These are phyloP conservation scores for Moxostoma hubbsi DNA, from an alignment of 2,797 vertebrate species.

Conservation along the genomic window DNA sequence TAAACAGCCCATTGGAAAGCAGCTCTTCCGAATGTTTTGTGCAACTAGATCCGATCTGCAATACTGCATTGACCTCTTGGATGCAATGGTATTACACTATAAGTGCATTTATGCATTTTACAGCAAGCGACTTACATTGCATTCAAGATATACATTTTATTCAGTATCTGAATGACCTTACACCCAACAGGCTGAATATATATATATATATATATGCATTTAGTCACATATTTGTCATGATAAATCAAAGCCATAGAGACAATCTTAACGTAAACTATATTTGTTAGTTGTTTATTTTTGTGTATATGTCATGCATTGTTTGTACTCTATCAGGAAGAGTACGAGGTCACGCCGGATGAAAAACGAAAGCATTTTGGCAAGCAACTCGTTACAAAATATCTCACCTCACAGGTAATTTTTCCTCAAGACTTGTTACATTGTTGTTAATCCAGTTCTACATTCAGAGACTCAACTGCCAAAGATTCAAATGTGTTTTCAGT, in stretches of 20 bases:
- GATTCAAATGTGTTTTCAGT: too few relatives aligned
- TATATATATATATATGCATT: too few relatives aligned
- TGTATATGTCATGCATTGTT: neutral
- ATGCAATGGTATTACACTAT: constrained; percentile 75
- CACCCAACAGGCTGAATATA: too few relatives aligned
- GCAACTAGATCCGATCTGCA: constrained; percentile 72
- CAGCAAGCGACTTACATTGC: too few relatives aligned
- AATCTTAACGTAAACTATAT: too few relatives aligned
- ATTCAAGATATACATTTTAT: too few relatives aligned
- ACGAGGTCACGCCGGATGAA: constrained; percentile 76
- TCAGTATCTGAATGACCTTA: too few relatives aligned
- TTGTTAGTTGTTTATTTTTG: neutral
- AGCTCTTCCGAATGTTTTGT: constrained; percentile 84
- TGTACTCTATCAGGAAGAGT: constrained; percentile 69
- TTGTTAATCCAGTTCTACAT: neutral
- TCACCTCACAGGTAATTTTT: constrained; percentile 71
- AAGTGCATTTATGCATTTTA: too few relatives aligned
- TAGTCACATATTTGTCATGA: too few relatives aligned
- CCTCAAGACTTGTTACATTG: neutral
- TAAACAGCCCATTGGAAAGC: constrained; percentile 82
- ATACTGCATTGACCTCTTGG: constrained; percentile 74
- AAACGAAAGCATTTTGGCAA: constrained; percentile 73
- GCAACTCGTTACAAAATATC: constrained; percentile 74
- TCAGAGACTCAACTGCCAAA: neutral
- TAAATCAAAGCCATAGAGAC: too few relatives aligned